A percentile compares a stretch with the other conserved stretches of the same genome.
Evolutionary conservation across 2,797 vertebrate species (phyloP).

Genomic region (Catostomus latipinnis): DNA sequence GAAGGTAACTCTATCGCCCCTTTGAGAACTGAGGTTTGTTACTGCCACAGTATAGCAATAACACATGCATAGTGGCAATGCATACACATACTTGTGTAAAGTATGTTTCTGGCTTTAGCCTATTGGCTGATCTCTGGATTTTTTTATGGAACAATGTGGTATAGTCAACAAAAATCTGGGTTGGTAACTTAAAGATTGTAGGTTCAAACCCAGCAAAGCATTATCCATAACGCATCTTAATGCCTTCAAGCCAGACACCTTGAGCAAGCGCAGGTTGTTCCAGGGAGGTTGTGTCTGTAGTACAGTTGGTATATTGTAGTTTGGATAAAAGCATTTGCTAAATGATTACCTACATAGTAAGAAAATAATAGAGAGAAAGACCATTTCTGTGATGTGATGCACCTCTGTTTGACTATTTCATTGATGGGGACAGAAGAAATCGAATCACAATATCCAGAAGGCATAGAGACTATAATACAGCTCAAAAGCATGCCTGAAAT

Average conservation of each 20-base stretch:
- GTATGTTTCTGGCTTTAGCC: too few species aligned
- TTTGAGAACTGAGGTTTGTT: too few species aligned
- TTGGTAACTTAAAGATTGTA: too few species aligned
- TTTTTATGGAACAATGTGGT: too few species aligned
- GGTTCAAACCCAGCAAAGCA: background rate
- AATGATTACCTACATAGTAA: background rate
- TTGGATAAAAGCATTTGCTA: background rate
- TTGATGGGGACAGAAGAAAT: background rate
- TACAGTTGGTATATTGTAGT: background rate
- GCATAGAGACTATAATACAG: constrained; percentile 1
- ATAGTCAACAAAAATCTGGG: too few species aligned
- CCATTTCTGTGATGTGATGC: background rate
- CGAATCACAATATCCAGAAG: background rate
- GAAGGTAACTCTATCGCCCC: too few species aligned
- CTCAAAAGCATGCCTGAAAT: constrained; percentile 21
- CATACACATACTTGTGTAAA: too few species aligned
- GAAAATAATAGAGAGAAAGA: too few species aligned
- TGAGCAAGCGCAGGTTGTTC: background rate
- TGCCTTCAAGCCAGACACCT: background rate
- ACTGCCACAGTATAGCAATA: too few species aligned
- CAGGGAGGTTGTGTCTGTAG: background rate
- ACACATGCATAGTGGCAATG: too few species aligned
- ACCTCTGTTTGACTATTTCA: background rate
- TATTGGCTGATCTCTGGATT: too few species aligned
- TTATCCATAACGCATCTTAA: background rate